Evolutionary conservation across 1,140 invertebrate genomes (phyloP).

Genomic region (Ptiloglossa arizonensis): DNA sequence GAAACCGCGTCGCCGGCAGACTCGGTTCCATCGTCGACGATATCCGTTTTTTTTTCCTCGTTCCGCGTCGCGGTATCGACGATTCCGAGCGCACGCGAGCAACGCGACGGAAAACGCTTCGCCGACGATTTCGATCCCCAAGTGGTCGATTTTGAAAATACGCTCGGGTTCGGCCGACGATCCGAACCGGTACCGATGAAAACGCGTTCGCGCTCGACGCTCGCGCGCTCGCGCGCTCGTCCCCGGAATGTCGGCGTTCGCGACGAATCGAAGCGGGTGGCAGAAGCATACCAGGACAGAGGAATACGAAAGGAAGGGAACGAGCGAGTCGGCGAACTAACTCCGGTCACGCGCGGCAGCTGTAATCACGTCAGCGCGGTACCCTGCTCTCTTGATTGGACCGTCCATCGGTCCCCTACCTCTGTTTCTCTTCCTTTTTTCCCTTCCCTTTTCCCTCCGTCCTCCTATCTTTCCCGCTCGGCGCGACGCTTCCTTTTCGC

Average conservation of each 20-base stretch:
- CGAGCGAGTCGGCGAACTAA: conserved; percentile 66
- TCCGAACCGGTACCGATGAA: background rate
- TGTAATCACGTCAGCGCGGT: conserved; percentile 77
- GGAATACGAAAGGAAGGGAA: conserved; percentile 55
- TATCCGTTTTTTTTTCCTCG: no score
- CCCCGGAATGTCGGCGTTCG: conserved; percentile 3
- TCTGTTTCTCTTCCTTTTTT: conserved; percentile 44
- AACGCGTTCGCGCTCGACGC: no score
- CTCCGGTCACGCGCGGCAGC: conserved; percentile 76
- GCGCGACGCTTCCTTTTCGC: conserved; percentile 5
- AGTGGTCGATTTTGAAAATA: no score
- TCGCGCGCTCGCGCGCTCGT: conserved; percentile 17
- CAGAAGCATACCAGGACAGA: conserved; percentile 38
- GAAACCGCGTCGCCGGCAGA: background rate
- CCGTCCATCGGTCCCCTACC: conserved; percentile 64
- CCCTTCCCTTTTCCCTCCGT: conserved; percentile 31
- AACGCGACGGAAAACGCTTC: no score
- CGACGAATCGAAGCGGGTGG: conserved; percentile 40
- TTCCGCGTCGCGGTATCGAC: background rate
- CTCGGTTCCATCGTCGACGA: no score
- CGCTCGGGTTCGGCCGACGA: background rate
- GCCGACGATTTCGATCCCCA: no score
- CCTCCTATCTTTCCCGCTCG: conserved; percentile 24
- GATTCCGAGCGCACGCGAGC: no score
- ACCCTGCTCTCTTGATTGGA: conserved; percentile 73